Evolutionary conservation across 1,140 invertebrate genomes (phyloP), one percentile per base, ranked within the genome.

Genomic region (Dermatophagoides farinae): DNA sequence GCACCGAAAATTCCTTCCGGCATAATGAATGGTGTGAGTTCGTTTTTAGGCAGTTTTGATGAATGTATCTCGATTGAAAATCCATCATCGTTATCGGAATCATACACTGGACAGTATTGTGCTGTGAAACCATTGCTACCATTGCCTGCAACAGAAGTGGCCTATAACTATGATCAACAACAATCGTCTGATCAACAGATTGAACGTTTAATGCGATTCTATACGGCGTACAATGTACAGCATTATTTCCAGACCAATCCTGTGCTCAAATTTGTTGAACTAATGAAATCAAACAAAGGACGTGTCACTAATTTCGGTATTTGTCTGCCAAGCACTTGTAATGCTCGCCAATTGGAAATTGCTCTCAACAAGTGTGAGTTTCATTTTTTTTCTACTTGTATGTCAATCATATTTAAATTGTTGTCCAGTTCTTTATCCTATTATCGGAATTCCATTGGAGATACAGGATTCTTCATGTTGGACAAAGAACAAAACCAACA

Each of bases 401-500:
- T 51, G 9, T 20, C 18, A n/a, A 51, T 51, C n/a, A 9, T 51
- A 12, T 51, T 8, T 22, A 54, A 8, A 14, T 8, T 54, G 8
- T 54, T 25, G 18, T 49, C 9, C 18, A 55, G 53, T 55, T n/a
- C 53, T 55, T 44, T 55, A 55, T 44, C 53, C 53, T 1, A 38
- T 55, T 5, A 25, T 55, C 10, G 53, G 53, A 1, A 55, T 55
- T 38, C 53, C 53, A 16, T 55, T 55, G 16, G 53, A 55, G 25
- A 38, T 55, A 39, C 53, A 55, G 11, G 25, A 55, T 4, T 55
- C 53, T 2, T 55, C 53, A 18, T 55, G 53, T 44, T 55, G 53
- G 53, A 55, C 53, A 1, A 1, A n/a, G n/a, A 23, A 14, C 53
- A 55, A 55, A 55, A 38, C 53, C 14, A 55, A 55, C 14, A 23